These are phyloP conservation scores for Cottoperca gobio DNA, from an alignment of 2,797 vertebrate genomes.

Conservation along the genomic window DNA sequence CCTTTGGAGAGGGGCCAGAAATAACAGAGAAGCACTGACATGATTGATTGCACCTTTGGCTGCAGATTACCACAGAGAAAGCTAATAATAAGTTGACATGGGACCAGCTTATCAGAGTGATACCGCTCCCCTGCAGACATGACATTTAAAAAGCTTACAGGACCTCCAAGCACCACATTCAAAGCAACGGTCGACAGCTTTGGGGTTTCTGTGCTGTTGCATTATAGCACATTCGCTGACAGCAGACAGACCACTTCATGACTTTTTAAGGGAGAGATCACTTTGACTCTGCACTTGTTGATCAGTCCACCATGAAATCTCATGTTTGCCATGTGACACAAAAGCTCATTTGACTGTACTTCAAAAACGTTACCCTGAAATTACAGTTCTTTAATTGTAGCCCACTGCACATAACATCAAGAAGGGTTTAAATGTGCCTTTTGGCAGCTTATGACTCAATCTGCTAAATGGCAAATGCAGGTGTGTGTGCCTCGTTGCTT, in stretches of 20 bases:
- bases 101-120: conserved; percentile 13
- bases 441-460: conserved; percentile 15
- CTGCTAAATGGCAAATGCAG: conserved; percentile 51
- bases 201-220: neutral
- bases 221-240: neutral
- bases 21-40: conserved; percentile 36
- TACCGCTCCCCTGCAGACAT: neutral
- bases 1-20: conserved; percentile 46
- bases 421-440: conserved; percentile 12
- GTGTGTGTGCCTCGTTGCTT: conserved; percentile 16
- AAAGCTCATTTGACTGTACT: neutral
- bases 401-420: conserved; percentile 6
- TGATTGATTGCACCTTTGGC: conserved; percentile 53
- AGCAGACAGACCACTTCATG: neutral
- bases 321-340: neutral
- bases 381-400: conserved; percentile 1
- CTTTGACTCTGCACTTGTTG: neutral
- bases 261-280: neutral
- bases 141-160: neutral
- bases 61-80: conserved; percentile 30
- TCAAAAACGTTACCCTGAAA: conserved; percentile 9
- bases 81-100: conserved; percentile 26
- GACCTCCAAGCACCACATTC: neutral
- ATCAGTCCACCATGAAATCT: neutral
- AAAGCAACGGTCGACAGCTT: neutral